Percentiles rank a stretch among this genome's conserved stretches.
phyloP scores from a whole-genome alignment of 2,113 vertebrate species.

The Spea bombifrons region DNA sequence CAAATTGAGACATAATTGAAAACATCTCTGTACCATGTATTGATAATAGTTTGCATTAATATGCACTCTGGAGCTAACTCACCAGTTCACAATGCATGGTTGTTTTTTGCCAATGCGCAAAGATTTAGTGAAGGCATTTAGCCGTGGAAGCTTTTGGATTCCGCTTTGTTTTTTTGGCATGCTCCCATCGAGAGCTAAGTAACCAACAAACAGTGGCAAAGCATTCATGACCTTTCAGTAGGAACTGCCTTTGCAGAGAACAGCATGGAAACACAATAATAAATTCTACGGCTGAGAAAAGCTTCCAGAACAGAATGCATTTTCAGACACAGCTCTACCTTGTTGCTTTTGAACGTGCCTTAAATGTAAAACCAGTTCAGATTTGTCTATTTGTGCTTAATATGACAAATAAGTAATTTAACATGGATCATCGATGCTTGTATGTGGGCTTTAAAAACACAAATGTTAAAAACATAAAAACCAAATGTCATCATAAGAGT shows the following conservation, averaged over 20 bases:
- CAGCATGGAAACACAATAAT: not conserved
- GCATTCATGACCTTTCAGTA: constrained; percentile 37
- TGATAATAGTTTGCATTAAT: too few species aligned
- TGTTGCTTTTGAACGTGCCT: constrained; percentile 26
- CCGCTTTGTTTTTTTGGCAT: constrained; percentile 6
- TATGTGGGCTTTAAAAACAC: constrained; percentile 3
- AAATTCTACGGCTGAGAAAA: constrained; percentile 31
- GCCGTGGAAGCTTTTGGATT: constrained; percentile 12
- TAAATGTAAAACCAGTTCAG: constrained; percentile 15
- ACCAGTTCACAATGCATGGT: too few species aligned
- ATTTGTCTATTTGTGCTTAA: constrained; percentile 10
- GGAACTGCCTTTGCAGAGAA: not conserved
- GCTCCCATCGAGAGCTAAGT: constrained; percentile 30
- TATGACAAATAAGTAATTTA: constrained; percentile 13
- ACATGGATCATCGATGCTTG: constrained; percentile 3
- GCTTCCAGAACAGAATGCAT: constrained; percentile 25
- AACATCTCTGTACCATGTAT: too few species aligned
- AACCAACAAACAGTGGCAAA: constrained; percentile 18
- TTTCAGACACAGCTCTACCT: constrained; percentile 10
- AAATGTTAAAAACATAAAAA: too few species aligned
- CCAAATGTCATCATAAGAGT: too few species aligned
- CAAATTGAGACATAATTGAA: too few species aligned
- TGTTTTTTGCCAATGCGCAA: too few species aligned
- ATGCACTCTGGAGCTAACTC: too few species aligned
- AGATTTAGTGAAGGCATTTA: not conserved